A percentile compares a stretch with the other conserved stretches of the same genome.
Evolutionary conservation across 2,113 vertebrate species (phyloP).

Genomic region (Chaetura pelagica): DNA sequence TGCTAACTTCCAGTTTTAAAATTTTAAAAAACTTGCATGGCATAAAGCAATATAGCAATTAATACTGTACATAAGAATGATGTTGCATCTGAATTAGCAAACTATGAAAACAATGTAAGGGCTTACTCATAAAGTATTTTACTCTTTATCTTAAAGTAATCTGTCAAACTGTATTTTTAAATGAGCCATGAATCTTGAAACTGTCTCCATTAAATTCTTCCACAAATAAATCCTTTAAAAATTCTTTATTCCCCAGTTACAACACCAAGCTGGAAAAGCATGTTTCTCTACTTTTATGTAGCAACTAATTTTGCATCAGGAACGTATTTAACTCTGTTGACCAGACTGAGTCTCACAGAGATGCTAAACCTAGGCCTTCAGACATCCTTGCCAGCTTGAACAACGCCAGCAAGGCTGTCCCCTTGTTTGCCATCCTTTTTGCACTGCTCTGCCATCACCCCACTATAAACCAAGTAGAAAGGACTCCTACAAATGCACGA

Average conservation of each 20-base stretch:
- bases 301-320: neutral
- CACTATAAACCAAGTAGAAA: neutral
- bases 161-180: neutral
- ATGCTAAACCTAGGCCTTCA: neutral
- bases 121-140: neutral
- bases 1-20: neutral
- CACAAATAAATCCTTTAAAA: neutral
- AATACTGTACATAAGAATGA: neutral
- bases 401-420: neutral
- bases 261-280: neutral
- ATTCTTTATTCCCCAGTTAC: neutral
- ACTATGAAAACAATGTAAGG: neutral
- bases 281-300: neutral
- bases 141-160: neutral
- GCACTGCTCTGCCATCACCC: neutral
- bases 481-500: fast-evolving
- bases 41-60: neutral
- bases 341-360: fast-evolving
- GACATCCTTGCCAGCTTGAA: neutral
- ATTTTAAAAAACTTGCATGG: neutral
- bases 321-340: neutral
- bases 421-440: neutral
- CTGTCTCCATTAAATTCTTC: neutral
- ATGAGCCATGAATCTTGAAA: neutral
- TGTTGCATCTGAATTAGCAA: neutral